A percentile compares a stretch with the other conserved stretches of the same genome.
Evolutionary conservation across 2,797 vertebrate species (phyloP).

Genomic region (Gymnocypris eckloni): DNA sequence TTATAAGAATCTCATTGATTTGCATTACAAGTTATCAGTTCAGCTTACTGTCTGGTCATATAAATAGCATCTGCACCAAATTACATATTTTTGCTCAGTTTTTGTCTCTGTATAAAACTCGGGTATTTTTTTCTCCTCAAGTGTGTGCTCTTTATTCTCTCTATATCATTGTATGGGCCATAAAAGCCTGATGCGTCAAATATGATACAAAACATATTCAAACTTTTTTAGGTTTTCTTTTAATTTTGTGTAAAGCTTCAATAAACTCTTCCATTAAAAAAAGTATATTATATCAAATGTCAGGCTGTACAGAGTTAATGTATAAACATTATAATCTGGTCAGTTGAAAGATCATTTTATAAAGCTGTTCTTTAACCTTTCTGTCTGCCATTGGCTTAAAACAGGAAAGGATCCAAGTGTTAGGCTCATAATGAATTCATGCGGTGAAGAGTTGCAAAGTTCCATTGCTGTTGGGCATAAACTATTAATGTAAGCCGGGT

Average conservation of each 20-base stretch:
- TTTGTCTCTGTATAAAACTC: no score
- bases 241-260: no score
- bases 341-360: background rate
- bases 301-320: background rate
- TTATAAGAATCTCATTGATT: background rate
- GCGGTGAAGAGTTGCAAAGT: slow-evolving; percentile 18
- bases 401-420: background rate
- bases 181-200: background rate
- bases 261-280: background rate
- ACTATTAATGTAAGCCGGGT: background rate
- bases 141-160: background rate
- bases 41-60: background rate
- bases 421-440: slow-evolving; percentile 22
- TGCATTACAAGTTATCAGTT: background rate
- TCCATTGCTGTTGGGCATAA: background rate
- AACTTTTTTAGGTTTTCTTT: background rate
- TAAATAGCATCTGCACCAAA: background rate
- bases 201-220: background rate
- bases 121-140: background rate
- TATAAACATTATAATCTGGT: background rate
- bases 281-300: no score
- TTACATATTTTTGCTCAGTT: background rate
- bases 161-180: background rate
- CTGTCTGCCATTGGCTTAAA: background rate
- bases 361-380: background rate